Conservation (phyloP, 2,888 invertebrate species). For the Ormyrus thymus region DNA sequence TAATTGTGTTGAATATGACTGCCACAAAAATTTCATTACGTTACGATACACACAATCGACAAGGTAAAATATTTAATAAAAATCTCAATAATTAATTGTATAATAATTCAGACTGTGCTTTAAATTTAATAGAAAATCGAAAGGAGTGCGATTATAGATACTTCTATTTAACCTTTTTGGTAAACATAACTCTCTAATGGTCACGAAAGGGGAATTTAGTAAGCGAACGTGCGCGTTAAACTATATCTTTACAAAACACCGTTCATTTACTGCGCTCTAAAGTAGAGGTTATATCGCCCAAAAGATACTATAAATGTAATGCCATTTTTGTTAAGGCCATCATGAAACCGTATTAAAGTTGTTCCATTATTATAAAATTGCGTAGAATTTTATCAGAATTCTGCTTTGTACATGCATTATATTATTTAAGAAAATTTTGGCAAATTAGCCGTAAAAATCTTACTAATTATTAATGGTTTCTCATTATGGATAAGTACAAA, state of each 20-base stretch:
- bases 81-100: too few species aligned
- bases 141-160: not conserved
- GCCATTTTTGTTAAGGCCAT: conserved; percentile 13
- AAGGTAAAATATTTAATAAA: too few species aligned
- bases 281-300: conserved; percentile 14
- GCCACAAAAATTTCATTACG: too few species aligned
- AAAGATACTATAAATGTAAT: conserved; percentile 18
- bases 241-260: not conserved
- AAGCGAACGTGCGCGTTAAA: conserved; percentile 5
- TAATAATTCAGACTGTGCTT: too few species aligned
- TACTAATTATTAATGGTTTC: too few species aligned
- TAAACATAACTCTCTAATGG: conserved; percentile 2
- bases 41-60: too few species aligned
- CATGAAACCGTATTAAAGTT: not conserved
- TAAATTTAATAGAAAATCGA: not conserved
- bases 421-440: too few species aligned
- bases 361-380: conserved; percentile 17
- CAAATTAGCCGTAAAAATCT: too few species aligned
- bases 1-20: too few species aligned
- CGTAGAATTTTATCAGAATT: not conserved
- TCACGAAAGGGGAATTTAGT: not conserved
- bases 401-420: too few species aligned
- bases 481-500: too few species aligned
- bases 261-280: conserved; percentile 19
- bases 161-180: conserved; percentile 12